Percentiles rank a stretch among this genome's conserved stretches.
phyloP scores from a whole-genome alignment of 2,888 invertebrate species.

The Leptinotarsa tumamoca region DNA sequence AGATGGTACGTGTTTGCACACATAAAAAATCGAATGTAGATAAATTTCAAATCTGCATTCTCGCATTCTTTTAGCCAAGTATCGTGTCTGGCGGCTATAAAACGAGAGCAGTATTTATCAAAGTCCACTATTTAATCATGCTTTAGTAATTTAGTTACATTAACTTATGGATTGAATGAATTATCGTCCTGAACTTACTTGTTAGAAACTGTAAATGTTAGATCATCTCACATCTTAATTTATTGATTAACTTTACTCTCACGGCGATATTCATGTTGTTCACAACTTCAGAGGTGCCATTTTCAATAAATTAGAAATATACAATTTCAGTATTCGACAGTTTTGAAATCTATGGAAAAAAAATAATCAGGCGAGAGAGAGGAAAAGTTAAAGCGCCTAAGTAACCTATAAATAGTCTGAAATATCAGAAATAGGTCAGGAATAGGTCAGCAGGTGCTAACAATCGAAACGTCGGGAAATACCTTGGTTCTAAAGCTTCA shows the following conservation, averaged over 20 bases:
- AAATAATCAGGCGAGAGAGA: no score
- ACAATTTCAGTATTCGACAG: no score
- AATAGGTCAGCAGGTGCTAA: no score
- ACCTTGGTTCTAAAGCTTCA: no score
- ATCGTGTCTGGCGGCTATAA: constrained; percentile 62
- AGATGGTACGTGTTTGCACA: constrained; percentile 38
- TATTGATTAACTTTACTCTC: constrained; percentile 23
- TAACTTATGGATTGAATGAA: constrained; percentile 48
- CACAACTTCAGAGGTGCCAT: background rate
- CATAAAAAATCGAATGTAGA: constrained; percentile 47
- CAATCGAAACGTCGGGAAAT: no score
- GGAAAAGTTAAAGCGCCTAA: no score
- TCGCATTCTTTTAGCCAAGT: constrained; percentile 54
- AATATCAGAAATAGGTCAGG: no score
- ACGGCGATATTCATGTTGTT: background rate
- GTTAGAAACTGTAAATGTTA: constrained; percentile 43
- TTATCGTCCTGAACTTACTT: constrained; percentile 38
- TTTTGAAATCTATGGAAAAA: no score
- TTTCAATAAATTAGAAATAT: background rate
- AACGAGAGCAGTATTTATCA: constrained; percentile 62
- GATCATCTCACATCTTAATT: constrained; percentile 32
- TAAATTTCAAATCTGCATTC: constrained; percentile 62
- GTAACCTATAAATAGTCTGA: no score
- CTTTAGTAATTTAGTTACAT: constrained; percentile 61
- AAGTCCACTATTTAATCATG: constrained; percentile 63